Evolutionary conservation across 2,113 vertebrate genomes (phyloP).

Genomic region (Alexandromys fortis): DNA sequence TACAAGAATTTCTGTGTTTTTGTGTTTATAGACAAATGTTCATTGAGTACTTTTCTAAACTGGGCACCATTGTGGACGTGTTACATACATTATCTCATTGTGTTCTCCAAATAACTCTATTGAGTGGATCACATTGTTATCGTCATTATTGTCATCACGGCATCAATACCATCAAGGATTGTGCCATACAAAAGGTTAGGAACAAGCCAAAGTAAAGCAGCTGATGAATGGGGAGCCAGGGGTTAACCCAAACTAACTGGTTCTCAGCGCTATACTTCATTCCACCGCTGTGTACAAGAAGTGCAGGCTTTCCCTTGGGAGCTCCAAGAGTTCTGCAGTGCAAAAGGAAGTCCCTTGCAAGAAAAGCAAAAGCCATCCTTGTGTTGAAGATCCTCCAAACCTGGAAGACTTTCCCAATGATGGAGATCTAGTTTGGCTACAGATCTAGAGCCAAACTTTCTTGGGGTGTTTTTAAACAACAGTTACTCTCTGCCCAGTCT

Average conservation of each 20-base stretch:
- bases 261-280: background rate
- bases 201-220: background rate
- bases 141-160: background rate
- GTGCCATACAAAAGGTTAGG: background rate
- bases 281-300: background rate
- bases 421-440: background rate
- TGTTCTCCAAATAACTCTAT: background rate
- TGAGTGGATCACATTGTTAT: background rate
- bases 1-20: background rate
- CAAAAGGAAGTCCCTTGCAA: background rate
- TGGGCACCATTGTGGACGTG: too few relatives aligned
- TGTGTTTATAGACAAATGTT: background rate
- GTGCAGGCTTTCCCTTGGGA: background rate
- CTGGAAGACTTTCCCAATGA: background rate
- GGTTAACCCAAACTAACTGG: background rate
- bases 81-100: background rate
- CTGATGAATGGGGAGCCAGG: background rate
- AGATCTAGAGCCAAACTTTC: background rate
- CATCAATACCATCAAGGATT: background rate
- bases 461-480: background rate
- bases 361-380: too few relatives aligned
- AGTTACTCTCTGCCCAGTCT: background rate
- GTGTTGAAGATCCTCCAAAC: background rate
- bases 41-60: background rate
- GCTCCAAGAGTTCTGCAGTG: background rate